Evolutionary conservation across 2,888 invertebrate species (phyloP), one percentile per base, ranked within the genome.

Genomic region (Phytoseiulus persimilis): DNA sequence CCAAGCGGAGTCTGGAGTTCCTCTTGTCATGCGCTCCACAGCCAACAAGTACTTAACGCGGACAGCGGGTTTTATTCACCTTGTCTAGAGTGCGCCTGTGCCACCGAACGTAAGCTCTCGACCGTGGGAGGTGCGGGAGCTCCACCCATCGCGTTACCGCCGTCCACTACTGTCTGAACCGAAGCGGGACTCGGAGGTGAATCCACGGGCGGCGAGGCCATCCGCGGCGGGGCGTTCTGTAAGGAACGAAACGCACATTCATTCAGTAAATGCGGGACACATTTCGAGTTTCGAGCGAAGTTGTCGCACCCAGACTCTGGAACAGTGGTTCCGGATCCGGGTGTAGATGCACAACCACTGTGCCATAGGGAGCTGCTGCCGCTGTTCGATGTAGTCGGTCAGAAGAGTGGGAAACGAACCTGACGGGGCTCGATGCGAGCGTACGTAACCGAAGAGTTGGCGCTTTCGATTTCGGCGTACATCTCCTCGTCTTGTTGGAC

Each of bases 391-490:
- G n/a, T n/a, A n/a, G n/a, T n/a, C n/a, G n/a, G n/a, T n/a, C n/a
- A n/a, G n/a, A n/a, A n/a, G n/a, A n/a, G n/a, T n/a, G n/a, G 39
- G 9, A 39, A 39, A 39, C 39, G 39, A 39, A 91, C 90, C 90
- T 91, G 90, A 18, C 91, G 87, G 5, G 90, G 90, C 89, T 91
- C 91, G 83, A 91, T 91, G 39, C 90, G 90, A 28, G 90, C 91
- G 89, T 90, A 91, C 31, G 91, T 91, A 28, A 90, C 90, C 32
- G 91, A 91, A 11, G 91, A 91, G 83, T 90, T 90, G 5, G 90
- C 91, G 83, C 91, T 90, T 2, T 91, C 90, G 83, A 91, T 91
- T 89, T 91, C 91, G n/a, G 91, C 91, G 90, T 91, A 91, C 91
- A 91, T 91, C 32, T 91, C 90, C 87, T 91, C 91, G 84, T 91